Evolutionary conservation across 1,140 invertebrate species (phyloP).

Genomic region (Drosophila grimshawi): DNA sequence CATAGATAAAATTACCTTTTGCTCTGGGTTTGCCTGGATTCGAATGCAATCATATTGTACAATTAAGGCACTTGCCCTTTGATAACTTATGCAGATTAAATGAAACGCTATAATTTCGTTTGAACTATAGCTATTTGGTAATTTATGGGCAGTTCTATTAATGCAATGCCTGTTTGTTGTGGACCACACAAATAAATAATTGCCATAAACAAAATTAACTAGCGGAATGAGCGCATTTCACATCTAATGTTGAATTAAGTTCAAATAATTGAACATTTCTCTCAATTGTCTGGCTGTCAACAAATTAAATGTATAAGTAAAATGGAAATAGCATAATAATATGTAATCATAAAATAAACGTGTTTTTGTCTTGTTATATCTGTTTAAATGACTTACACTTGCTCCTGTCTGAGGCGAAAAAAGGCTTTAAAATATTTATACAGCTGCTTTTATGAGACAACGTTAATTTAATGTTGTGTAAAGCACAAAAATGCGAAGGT

Average conservation of each 20-base stretch:
- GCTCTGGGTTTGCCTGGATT: conserved; percentile 29
- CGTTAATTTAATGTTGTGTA: too few relatives aligned
- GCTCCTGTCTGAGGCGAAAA: too few relatives aligned
- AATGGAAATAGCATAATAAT: too few relatives aligned
- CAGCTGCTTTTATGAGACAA: too few relatives aligned
- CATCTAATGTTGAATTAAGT: not conserved
- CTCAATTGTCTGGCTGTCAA: not conserved
- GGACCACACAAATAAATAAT: conserved; percentile 55
- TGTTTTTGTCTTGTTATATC: too few relatives aligned
- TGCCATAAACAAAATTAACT: conserved; percentile 23
- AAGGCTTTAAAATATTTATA: too few relatives aligned
- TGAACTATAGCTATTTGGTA: conserved; percentile 35
- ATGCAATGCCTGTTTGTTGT: conserved; percentile 48
- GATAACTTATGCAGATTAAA: conserved; percentile 77
- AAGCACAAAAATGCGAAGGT: too few relatives aligned
- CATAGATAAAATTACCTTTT: conserved; percentile 50
- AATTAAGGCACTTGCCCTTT: conserved; percentile 62
- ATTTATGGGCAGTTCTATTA: conserved; percentile 52
- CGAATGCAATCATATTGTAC: conserved; percentile 50
- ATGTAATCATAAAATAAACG: too few relatives aligned
- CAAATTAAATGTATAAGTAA: too few relatives aligned
- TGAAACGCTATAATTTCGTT: conserved; percentile 40
- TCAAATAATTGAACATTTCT: not conserved
- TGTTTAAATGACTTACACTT: too few relatives aligned
- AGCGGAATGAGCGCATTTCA: not conserved